phyloP scores from a whole-genome alignment of 1,140 invertebrate genomes.

The Ericerus pela region DNA sequence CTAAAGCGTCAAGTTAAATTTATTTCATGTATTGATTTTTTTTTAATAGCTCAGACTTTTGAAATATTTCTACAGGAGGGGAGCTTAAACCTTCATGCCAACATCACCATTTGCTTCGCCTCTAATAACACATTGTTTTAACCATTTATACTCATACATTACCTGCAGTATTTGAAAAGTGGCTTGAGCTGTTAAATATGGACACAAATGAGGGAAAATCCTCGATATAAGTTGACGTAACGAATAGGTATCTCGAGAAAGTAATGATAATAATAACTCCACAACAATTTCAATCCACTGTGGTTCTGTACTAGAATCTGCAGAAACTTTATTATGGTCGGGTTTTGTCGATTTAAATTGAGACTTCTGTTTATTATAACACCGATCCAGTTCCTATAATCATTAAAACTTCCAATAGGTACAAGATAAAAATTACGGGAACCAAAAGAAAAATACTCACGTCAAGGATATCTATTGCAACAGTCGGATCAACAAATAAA shows the following conservation, averaged over 20 bases:
- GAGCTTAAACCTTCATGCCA: too few species aligned
- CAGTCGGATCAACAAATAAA: slow-evolving; percentile 15
- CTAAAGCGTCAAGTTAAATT: too few species aligned
- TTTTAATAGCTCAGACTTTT: too few species aligned
- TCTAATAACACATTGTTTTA: too few species aligned
- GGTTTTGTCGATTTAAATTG: background rate
- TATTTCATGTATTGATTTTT: too few species aligned
- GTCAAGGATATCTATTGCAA: slow-evolving; percentile 13
- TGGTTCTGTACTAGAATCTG: slow-evolving; percentile 10
- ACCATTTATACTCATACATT: slow-evolving; percentile 20
- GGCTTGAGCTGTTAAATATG: slow-evolving; percentile 45
- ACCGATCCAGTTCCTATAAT: slow-evolving; percentile 14
- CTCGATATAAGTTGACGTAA: slow-evolving; percentile 15
- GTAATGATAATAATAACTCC: slow-evolving; percentile 15
- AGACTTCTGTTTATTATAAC: slow-evolving; percentile 14
- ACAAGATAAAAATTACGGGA: background rate
- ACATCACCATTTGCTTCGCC: too few species aligned
- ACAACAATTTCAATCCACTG: slow-evolving; percentile 16
- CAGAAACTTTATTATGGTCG: background rate
- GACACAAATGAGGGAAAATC: slow-evolving; percentile 49
- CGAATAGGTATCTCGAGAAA: slow-evolving; percentile 16
- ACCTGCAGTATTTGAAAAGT: slow-evolving; percentile 57
- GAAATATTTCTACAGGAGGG: too few species aligned
- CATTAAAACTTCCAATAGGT: background rate
- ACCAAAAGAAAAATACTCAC: background rate